Evolutionary conservation across 2,888 invertebrate species (phyloP).

Genomic region (Ophion slaviceki): DNA sequence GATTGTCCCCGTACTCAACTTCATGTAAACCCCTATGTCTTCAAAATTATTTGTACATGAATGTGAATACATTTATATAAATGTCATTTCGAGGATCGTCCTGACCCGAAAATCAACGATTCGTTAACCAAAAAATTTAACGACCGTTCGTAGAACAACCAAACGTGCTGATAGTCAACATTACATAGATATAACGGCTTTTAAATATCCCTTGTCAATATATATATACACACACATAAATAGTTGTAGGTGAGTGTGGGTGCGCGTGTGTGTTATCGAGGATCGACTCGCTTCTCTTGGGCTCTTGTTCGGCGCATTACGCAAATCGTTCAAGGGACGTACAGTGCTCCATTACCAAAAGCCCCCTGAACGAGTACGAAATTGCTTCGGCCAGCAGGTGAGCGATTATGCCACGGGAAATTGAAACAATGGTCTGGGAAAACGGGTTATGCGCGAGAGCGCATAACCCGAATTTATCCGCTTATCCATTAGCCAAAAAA

Average conservation of each 20-base stretch:
- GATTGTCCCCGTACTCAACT: no score
- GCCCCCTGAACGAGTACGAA: constrained; percentile 66
- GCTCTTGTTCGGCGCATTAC: constrained; percentile 59
- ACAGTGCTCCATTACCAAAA: constrained; percentile 55
- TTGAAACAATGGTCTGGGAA: constrained; percentile 75
- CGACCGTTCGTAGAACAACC: background rate
- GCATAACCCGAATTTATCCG: constrained; percentile 64
- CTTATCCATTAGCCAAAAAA: constrained; percentile 73
- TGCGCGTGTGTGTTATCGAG: constrained; percentile 6
- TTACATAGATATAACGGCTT: background rate
- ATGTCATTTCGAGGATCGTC: no score
- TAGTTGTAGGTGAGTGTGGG: background rate
- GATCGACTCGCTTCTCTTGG: constrained; percentile 40
- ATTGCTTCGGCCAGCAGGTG: constrained; percentile 71
- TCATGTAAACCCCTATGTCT: no score
- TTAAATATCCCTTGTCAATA: background rate
- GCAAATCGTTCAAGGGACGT: constrained; percentile 62
- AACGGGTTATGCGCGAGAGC: constrained; percentile 63
- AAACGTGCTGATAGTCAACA: background rate
- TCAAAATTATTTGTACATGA: no score
- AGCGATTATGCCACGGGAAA: constrained; percentile 69
- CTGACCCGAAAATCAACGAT: background rate
- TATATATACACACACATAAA: background rate
- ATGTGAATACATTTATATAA: no score
- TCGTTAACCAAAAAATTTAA: background rate